A percentile compares a stretch with the other conserved stretches of the same genome.
Evolutionary conservation across 1,140 invertebrate genomes (phyloP).

Genomic region (Zaprionus taronus): DNA sequence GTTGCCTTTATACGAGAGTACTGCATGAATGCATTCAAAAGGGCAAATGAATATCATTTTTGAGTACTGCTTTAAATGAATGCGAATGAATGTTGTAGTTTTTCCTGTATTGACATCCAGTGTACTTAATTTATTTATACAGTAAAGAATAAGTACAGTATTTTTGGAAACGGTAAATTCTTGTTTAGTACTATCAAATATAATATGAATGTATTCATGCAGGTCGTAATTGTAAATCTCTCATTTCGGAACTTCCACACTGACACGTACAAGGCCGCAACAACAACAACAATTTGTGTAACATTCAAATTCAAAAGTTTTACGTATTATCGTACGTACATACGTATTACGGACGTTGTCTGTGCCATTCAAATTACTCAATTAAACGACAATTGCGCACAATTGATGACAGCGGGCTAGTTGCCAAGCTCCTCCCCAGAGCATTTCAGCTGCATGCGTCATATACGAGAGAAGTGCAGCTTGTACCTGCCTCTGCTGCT

Average conservation of each 20-base stretch:
- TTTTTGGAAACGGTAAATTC: too few species aligned
- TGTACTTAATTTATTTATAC: too few species aligned
- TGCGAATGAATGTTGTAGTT: too few species aligned
- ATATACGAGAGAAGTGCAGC: slow-evolving; percentile 27
- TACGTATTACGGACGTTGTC: slow-evolving; percentile 28
- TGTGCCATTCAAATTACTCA: slow-evolving; percentile 63
- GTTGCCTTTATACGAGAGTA: not conserved
- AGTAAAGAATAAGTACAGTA: too few species aligned
- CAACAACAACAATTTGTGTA: slow-evolving; percentile 31
- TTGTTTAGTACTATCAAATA: too few species aligned
- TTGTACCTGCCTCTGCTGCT: slow-evolving; percentile 14
- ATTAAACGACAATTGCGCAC: slow-evolving; percentile 68
- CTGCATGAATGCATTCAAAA: too few species aligned
- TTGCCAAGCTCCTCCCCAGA: slow-evolving; percentile 33
- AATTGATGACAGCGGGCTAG: slow-evolving; percentile 53
- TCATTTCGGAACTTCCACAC: slow-evolving; percentile 17
- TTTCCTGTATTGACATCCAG: too few species aligned
- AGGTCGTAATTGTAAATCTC: slow-evolving; percentile 1
- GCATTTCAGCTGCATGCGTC: slow-evolving; percentile 51
- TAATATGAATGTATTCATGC: too few species aligned
- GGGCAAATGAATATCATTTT: too few species aligned
- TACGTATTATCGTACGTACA: slow-evolving; percentile 23
- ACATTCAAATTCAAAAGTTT: slow-evolving; percentile 53
- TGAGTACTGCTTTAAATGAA: too few species aligned
- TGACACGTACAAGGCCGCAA: slow-evolving; percentile 43